These are phyloP conservation scores for Amphilophus citrinellus DNA, from an alignment of 2,113 vertebrate genomes.

Conservation along the genomic window DNA sequence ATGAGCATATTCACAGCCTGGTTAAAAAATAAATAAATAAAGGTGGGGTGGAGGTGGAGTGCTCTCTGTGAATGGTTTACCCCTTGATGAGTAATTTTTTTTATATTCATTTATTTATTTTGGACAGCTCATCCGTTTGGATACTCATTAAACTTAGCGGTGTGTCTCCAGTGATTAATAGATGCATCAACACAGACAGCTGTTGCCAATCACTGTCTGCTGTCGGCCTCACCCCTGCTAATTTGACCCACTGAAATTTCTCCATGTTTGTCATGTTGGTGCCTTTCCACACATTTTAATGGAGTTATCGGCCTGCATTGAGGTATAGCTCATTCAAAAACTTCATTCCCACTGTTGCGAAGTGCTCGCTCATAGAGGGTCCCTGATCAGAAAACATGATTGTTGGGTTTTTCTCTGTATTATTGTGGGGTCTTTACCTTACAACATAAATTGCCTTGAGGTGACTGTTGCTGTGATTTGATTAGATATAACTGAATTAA, in stretches of 20 bases:
- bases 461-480: too few species aligned
- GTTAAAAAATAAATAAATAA: too few species aligned
- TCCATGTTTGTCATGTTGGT: background rate
- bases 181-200: background rate
- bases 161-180: background rate
- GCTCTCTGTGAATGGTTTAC: background rate
- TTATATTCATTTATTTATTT: background rate
- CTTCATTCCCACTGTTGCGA: too few species aligned
- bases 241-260: background rate
- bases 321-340: background rate
- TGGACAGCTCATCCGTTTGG: background rate
- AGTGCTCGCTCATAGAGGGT: too few species aligned
- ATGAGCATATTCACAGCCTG: background rate
- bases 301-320: too few species aligned
- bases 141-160: background rate
- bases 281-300: background rate
- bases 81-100: background rate
- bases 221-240: background rate
- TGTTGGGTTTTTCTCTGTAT: too few species aligned
- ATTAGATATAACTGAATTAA: too few species aligned
- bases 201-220: background rate
- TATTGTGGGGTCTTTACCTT: too few species aligned
- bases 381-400: too few species aligned
- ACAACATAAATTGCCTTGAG: too few species aligned
- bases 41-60: too few species aligned